A percentile compares a stretch with the other conserved stretches of the same genome.
These are phyloP conservation scores for Clepsis dumicolana DNA, from an alignment of 2,888 invertebrate species.

Conservation along the genomic window DNA sequence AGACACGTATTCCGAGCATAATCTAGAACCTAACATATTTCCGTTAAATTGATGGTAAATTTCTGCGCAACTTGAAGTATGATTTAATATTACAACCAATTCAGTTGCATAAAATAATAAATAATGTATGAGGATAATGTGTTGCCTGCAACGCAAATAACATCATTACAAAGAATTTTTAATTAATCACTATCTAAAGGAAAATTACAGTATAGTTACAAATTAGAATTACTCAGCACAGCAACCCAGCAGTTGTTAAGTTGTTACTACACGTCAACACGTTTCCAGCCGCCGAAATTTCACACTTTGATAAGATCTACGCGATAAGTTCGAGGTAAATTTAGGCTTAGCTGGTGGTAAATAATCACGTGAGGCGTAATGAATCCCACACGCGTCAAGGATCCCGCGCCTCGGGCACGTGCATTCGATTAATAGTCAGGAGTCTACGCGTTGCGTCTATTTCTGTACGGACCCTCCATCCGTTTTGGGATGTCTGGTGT, in stretches of 20 bases:
- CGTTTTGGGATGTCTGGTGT: constrained; percentile 27
- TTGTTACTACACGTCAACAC: not conserved
- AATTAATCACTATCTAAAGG: not conserved
- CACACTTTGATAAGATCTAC: not conserved
- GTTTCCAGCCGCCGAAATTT: not conserved
- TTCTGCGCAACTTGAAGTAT: constrained; percentile 33
- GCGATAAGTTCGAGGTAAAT: constrained; percentile 4
- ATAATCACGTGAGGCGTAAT: constrained; percentile 43
- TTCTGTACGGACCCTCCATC: constrained; percentile 49
- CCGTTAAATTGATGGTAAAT: constrained; percentile 25
- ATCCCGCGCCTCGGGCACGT: constrained; percentile 55
- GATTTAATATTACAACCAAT: constrained; percentile 43
- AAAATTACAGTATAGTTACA: not conserved
- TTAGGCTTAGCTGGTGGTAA: constrained; percentile 40
- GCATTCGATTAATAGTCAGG: constrained; percentile 58
- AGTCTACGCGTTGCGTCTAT: constrained; percentile 55
- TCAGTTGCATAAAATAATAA: constrained; percentile 14
- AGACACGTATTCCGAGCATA: constrained; percentile 38
- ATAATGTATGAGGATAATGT: constrained; percentile 8
- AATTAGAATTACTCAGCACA: not conserved
- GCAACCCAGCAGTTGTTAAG: not conserved
- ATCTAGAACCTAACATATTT: constrained; percentile 30
- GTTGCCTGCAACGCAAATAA: not conserved
- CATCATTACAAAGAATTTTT: not conserved
- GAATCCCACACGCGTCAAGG: constrained; percentile 50